Conservation (phyloP, 2,888 invertebrate species). For the Phasia obesa region DNA sequence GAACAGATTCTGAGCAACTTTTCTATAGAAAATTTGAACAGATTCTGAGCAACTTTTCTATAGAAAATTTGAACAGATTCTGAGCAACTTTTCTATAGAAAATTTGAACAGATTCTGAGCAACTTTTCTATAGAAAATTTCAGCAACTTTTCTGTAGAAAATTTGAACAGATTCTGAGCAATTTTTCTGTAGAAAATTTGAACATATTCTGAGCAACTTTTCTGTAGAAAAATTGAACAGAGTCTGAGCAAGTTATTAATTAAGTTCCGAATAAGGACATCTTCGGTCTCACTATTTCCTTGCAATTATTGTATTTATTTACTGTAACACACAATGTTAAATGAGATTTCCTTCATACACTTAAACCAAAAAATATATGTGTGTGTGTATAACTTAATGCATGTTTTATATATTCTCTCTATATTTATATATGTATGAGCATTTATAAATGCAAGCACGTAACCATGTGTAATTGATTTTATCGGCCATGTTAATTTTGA, state of each 20-base stretch:
- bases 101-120: no score
- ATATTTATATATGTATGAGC: conserved; percentile 71
- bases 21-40: neutral
- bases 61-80: no score
- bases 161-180: no score
- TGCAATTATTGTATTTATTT: conserved; percentile 27
- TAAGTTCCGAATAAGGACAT: neutral
- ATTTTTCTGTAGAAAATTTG: no score
- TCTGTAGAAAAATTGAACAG: no score
- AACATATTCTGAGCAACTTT: no score
- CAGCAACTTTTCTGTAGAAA: no score
- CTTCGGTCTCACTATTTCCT: neutral
- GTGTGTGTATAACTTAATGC: conserved; percentile 68
- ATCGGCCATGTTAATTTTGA: conserved; percentile 83
- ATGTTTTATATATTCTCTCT: no score
- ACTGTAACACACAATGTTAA: conserved; percentile 21
- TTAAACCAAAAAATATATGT: neutral
- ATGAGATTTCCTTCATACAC: neutral
- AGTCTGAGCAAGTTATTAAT: neutral
- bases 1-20: neutral
- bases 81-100: no score
- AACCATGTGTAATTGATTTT: conserved; percentile 82
- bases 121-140: no score
- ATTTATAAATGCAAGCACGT: conserved; percentile 56
- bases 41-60: no score